Evolutionary conservation across 1,140 invertebrate species (phyloP).

Genomic region (Yoshiicerus persimilis): DNA sequence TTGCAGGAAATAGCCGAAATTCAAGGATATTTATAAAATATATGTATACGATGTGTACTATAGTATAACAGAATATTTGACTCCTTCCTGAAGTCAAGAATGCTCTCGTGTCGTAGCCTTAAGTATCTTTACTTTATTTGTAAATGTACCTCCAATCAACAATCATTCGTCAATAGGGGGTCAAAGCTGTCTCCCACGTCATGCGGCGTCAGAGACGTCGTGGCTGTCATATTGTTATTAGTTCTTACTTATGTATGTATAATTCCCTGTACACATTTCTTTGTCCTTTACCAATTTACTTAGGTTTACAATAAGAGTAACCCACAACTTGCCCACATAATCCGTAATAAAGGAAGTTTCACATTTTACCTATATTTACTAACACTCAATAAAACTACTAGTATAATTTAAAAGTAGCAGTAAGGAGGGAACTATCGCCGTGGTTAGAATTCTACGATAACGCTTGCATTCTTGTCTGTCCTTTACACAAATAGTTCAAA

Average conservation of each 20-base stretch:
- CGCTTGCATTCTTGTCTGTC: not conserved
- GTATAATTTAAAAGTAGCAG: not conserved
- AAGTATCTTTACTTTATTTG: not conserved
- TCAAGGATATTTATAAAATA: not conserved
- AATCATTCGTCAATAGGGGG: slow-evolving; percentile 12
- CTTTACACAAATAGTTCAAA: not conserved
- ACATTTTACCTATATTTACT: not conserved
- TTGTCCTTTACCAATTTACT: not conserved
- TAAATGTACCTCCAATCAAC: not conserved
- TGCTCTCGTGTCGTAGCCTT: not conserved
- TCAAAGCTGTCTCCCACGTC: slow-evolving; percentile 14
- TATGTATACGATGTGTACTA: too few relatives aligned
- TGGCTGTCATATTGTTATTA: slow-evolving; percentile 9
- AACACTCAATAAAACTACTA: not conserved
- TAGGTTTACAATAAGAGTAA: not conserved
- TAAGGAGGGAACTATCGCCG: too few relatives aligned
- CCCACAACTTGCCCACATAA: not conserved
- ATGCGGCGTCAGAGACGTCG: slow-evolving; percentile 11
- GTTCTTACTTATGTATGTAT: not conserved
- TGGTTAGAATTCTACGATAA: not conserved
- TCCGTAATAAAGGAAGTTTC: not conserved
- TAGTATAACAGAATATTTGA: too few relatives aligned
- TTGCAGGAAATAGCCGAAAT: not conserved
- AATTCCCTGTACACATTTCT: not conserved
- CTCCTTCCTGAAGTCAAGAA: not conserved